Base-by-base conservation (phyloP, 1,140 invertebrate genomes). In the Mizuhopecten yessoensis region DNA sequence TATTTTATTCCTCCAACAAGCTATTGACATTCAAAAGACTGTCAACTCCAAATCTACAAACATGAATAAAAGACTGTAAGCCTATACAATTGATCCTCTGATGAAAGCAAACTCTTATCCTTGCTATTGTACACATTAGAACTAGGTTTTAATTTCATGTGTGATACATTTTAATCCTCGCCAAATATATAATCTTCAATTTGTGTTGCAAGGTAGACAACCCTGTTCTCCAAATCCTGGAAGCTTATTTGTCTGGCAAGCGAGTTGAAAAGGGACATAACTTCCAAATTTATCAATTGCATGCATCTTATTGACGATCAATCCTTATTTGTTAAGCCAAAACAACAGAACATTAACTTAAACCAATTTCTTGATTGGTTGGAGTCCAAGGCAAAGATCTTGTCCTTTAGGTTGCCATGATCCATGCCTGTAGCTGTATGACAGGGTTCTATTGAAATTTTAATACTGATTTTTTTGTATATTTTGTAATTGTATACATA, bases 401-500 rank as follows among this genome's bases (percentile, higher is more conserved):
- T 75, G n/a, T 45, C 9, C 17, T 45, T n/a, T n/a, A n/a, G n/a
- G n/a, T n/a, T n/a, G n/a, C n/a, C n/a, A n/a, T n/a, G n/a, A n/a
- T n/a, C n/a, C n/a, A n/a, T 13, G 42, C 29, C 23, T 75, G 23
- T 5, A 23, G 23, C 57, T 29, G 57, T 29, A 29, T 75, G 57
- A 75, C 23, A 75, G 57, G 57, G 15, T 75, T 75, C n/a, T n/a
- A n/a, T n/a, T n/a, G 2, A 75, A 75, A 75, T 75, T 29, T 75
- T 75, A 75, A 75, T n/a, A 29, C 23, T n/a, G n/a, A 75, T 75
- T 75, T 75, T n/a, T n/a, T 75, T 75, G 57, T 75, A 75, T 75
- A 75, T 75, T 75, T 75, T 75, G 57, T 75, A 75, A 75, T 29
- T 13, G 57, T 75, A 75, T 75, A 75, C 57, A 75, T 75, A 75